These are phyloP conservation scores for Chrysaora quinquecirrha DNA, from an alignment of 30 jellyfish, hydroid and myxozoan species.

Conservation along the genomic window DNA sequence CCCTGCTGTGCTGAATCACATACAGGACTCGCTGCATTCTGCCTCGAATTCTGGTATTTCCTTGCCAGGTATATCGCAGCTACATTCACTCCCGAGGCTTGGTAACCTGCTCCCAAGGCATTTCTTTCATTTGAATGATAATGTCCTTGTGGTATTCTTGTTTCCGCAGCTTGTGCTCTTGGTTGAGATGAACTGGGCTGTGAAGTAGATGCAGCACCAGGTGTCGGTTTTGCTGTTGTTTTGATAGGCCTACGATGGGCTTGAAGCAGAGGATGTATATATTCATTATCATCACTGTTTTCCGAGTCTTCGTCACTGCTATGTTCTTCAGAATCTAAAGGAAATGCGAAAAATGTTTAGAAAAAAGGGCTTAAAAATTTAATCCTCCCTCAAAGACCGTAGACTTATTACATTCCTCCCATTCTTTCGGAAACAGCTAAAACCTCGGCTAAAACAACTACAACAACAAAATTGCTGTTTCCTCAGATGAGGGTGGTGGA, in stretches of 20 bases:
- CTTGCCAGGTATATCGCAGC: conserved; percentile 70
- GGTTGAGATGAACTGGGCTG: background rate
- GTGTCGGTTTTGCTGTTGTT: conserved; percentile 51
- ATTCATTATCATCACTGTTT: conserved; percentile 64
- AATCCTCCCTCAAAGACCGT: too few relatives aligned
- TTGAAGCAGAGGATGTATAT: conserved; percentile 86
- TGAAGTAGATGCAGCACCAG: conserved; percentile 10
- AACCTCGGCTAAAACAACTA: too few relatives aligned
- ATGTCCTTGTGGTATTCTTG: background rate
- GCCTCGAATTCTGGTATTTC: conserved; percentile 40
- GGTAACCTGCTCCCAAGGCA: background rate
- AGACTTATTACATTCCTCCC: too few relatives aligned
- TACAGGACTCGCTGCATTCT: conserved; percentile 10
- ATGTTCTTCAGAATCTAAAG: background rate
- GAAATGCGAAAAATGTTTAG: too few relatives aligned
- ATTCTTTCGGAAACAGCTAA: too few relatives aligned
- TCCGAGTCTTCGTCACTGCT: conserved; percentile 41
- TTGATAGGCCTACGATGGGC: conserved; percentile 86
- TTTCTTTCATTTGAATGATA: background rate
- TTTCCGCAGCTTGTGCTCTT: background rate
- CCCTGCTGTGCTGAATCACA: background rate
- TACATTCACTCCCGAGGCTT: conserved; percentile 18
- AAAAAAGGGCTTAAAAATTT: too few relatives aligned
- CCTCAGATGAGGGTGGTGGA: too few relatives aligned
- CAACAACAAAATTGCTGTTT: too few relatives aligned